Percentiles rank a stretch among this genome's conserved stretches.
Evolutionary conservation across 1,140 invertebrate genomes (phyloP).

Genomic region (Saxidomus purpurata): DNA sequence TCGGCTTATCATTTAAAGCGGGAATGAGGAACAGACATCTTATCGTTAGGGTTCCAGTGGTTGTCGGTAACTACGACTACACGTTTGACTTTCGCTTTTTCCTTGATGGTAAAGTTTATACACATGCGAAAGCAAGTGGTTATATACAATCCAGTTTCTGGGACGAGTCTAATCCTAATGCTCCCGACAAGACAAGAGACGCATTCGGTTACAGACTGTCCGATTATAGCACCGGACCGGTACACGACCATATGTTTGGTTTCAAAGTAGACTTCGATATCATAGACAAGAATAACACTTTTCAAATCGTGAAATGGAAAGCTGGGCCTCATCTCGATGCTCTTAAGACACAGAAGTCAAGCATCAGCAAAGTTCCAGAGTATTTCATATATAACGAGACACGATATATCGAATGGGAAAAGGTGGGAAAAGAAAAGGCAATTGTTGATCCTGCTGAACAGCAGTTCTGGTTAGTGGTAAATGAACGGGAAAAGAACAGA

Average conservation of each 20-base stretch:
- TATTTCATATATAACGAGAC: conserved; percentile 70
- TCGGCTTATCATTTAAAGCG: conserved; percentile 11
- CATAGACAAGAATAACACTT: conserved; percentile 72
- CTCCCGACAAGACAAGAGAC: conserved; percentile 51
- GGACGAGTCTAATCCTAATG: conserved; percentile 51
- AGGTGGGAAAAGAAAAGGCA: conserved; percentile 48
- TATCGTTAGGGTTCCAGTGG: conserved; percentile 37
- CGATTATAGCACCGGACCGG: conserved; percentile 65
- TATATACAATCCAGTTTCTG: conserved; percentile 74
- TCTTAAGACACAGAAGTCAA: conserved; percentile 44
- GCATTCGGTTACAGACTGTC: conserved; percentile 73
- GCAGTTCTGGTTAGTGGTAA: conserved; percentile 59
- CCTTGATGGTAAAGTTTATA: conserved; percentile 68
- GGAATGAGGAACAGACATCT: conserved; percentile 60
- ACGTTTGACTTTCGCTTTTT: conserved; percentile 72
- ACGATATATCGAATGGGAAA: conserved; percentile 63
- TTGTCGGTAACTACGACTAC: conserved; percentile 73
- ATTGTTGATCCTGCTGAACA: conserved; percentile 14
- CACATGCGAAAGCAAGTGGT: conserved; percentile 69
- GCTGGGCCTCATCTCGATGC: conserved; percentile 59
- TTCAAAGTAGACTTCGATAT: conserved; percentile 80
- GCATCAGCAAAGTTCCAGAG: conserved; percentile 30
- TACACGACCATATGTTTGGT: conserved; percentile 80
- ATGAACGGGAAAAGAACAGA: conserved; percentile 68
- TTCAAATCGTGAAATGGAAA: conserved; percentile 71